Base-by-base conservation (phyloP, 2,797 vertebrate species). In the Arnoldichthys spilopterus region DNA sequence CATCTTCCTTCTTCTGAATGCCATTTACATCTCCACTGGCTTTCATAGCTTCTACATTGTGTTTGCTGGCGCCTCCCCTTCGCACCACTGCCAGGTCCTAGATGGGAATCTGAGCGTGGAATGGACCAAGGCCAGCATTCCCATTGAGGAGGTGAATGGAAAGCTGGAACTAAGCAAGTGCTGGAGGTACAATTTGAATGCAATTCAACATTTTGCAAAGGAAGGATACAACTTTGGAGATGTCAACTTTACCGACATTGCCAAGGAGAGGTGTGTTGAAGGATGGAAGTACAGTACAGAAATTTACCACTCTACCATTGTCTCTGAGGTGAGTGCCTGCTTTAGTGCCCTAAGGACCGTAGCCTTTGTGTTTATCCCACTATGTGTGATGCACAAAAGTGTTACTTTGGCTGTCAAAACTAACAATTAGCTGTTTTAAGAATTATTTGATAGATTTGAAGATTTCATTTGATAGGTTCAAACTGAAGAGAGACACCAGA, bases 1-100 rank as follows among this genome's bases (percentile, higher is more conserved):
- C 56, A 81, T 94, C 13, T 97, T 98, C 86, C 93, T 96, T 49
- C 92, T 97, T 26, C 90, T 97, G 18, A 97, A 96, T 81, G 90
- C 93, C 79, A 93, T 96, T 85, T 96, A 93, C 86, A 78, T 97
- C 49, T 95, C 95, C 49, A 97, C 96, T 0, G 96, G 96, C 78
- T 96, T 96, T 86, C 95, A 93, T 0, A 95, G 95, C 0, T 76
- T 98, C 5, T 97, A 96, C 0, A 80, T 89, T 0, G 90, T 97
- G 37, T 97, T 98, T 81, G 87, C 95, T 43, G 94, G 92, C 8
- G 96, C 91, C 1, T 84, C 89, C 6, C 96, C 97, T 0, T 89
- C 94, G 66, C 96, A 97, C 87, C 91, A 67, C 59, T 98, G 97
- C 84, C 88, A 88, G 9, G 74, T 97, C 76, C 95, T 94, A 0